Evolutionary conservation across 2,888 invertebrate species (phyloP), one percentile per base, ranked within the genome.

Genomic region (Drosophila birchii): DNA sequence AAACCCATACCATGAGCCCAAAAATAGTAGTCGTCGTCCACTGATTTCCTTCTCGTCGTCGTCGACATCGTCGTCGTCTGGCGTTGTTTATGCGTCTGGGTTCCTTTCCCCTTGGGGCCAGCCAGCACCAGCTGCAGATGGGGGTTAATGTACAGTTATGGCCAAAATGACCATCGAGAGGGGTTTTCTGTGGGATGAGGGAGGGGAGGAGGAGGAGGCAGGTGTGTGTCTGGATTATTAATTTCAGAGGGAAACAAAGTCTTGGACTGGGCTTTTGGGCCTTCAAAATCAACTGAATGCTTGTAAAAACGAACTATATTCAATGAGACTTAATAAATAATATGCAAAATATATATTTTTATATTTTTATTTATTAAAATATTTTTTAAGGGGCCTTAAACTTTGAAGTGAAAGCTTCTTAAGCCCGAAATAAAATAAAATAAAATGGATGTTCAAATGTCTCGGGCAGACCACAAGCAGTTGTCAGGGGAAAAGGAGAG

Each of bases 381-480:
- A 3, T 32, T 32, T 12, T 32, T 49, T 3, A 7, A 7, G 3
- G 3, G 2, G 3, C 20, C 14, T 43, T 20, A 6, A 43, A 23
- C 14, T 43, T 14, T 29, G 0, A n/a, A n/a, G 11, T n/a, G n/a
- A 26, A 18, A 18, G 49, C 0, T 16, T 57, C 74, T 80, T 75
- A 16, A 44, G 73, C 5, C 73, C 70, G 74, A 85, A 89, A 87
- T 87, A 85, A 87, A 89, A 87, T 87, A 85, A 87, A 89, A 87
- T 72, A 81, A 83, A 89, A 87, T 78, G 78, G 80, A 89, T 89
- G 90, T 80, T 90, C 83, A 90, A 81, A 84, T 89, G 89, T 89
- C 90, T 78, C 75, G 45, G 77, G 86, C 91, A 91, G 89, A 91
- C 89, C 89, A 86, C 91, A 89, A 88, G 88, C 26, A n/a, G 26